A percentile compares a stretch with the other conserved stretches of the same genome.
Conservation (phyloP, 2,797 vertebrate species). For the Pseudochirops cupreus region DNA sequence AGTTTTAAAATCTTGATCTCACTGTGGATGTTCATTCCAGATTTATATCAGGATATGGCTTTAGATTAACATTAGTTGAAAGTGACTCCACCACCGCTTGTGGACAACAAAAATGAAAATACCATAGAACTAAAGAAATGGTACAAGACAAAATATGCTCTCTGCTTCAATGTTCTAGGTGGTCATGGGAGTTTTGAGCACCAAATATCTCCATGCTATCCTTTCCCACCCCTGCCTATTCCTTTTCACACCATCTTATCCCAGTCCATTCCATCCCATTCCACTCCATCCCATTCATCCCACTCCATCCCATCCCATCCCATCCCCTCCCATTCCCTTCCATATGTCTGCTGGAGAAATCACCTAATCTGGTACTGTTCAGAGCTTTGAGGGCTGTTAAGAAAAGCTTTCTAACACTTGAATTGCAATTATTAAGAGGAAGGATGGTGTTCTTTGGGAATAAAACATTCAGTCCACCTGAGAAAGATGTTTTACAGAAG, state of each 20-base stretch:
- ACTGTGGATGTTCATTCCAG: background rate
- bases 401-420: slow-evolving; percentile 36
- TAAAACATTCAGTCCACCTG: slow-evolving; percentile 14
- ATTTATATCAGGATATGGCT: background rate
- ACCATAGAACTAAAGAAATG: background rate
- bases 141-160: slow-evolving; percentile 33
- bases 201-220: background rate
- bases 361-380: background rate
- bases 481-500: slow-evolving; percentile 62
- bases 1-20: background rate
- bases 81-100: slow-evolving; percentile 15
- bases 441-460: slow-evolving; percentile 3
- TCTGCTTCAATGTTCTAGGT: slow-evolving; percentile 27
- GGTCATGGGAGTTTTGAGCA: background rate
- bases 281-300: background rate
- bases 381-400: slow-evolving; percentile 17
- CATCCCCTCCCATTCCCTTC: background rate
- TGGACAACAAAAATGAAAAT: slow-evolving; percentile 41
- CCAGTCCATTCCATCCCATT: too few relatives aligned
- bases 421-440: slow-evolving; percentile 54
- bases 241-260: background rate
- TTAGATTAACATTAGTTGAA: slow-evolving; percentile 38
- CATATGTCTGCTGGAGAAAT: background rate
- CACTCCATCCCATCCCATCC: background rate
- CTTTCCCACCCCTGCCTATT: background rate